Evolutionary conservation across 2,113 vertebrate species (phyloP).

Genomic region (Todiramphus chloris): DNA sequence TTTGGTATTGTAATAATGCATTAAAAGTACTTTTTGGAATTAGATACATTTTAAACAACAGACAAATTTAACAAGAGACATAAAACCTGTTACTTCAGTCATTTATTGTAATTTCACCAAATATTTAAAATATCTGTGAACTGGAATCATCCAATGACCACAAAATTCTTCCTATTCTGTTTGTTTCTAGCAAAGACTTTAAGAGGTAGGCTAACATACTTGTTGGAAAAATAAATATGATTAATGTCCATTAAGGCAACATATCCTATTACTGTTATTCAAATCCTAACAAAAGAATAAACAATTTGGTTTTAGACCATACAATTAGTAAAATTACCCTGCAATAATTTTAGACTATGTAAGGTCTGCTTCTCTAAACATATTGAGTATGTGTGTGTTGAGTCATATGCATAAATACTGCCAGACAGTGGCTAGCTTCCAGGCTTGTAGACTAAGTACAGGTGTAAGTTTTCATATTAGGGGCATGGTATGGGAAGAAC

Average conservation of each 20-base stretch:
- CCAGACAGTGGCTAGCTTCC: background rate
- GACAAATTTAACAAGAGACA: background rate
- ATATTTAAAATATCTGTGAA: conserved; percentile 12
- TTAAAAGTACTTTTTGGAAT: background rate
- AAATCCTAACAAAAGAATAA: background rate
- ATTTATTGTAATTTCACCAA: background rate
- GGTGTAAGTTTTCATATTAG: background rate
- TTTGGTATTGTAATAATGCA: background rate
- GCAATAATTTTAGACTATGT: background rate
- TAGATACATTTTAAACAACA: background rate
- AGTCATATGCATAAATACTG: conserved; percentile 43
- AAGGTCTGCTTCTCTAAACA: conserved; percentile 11
- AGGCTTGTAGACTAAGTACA: background rate
- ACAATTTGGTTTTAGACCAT: background rate
- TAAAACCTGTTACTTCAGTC: background rate
- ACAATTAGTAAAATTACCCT: conserved; percentile 3
- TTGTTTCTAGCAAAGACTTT: background rate
- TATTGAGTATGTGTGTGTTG: background rate
- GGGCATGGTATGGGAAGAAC: background rate
- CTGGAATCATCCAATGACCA: background rate
- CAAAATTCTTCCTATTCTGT: background rate
- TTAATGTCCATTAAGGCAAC: background rate
- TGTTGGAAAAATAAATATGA: background rate
- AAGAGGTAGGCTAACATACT: background rate
- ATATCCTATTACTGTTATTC: background rate